A percentile compares a stretch with the other conserved stretches of the same genome.
Evolutionary conservation across 2,888 invertebrate genomes (phyloP).

Genomic region (Amphimallon solstitiale): DNA sequence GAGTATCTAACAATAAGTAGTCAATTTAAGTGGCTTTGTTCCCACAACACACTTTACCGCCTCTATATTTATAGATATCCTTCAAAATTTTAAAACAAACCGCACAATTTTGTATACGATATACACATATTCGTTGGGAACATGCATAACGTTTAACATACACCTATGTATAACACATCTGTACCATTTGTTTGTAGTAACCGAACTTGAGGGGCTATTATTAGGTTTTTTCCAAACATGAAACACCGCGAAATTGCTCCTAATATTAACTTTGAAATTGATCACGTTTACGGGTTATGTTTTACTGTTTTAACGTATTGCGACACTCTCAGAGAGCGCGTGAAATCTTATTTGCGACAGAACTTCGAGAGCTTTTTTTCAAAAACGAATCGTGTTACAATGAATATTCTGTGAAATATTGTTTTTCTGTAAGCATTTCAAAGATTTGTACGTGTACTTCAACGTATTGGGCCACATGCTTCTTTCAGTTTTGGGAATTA

Average conservation of each 20-base stretch:
- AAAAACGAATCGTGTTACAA: not conserved
- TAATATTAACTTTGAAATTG: not conserved
- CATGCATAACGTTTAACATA: not conserved
- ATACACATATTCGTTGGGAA: not conserved
- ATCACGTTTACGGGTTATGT: not conserved
- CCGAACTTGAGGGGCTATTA: conserved; percentile 4
- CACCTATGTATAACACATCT: not conserved
- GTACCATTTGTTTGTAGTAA: conserved; percentile 4
- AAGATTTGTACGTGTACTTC: not conserved
- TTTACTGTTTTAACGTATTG: not conserved
- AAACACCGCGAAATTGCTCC: not conserved
- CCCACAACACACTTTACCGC: not conserved
- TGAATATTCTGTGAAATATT: not conserved
- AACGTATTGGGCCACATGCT: conserved; percentile 1
- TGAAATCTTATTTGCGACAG: not conserved
- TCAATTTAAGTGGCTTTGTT: not conserved
- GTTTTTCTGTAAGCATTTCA: not conserved
- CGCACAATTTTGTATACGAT: conserved; percentile 1
- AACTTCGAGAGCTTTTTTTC: not conserved
- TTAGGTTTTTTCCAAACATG: conserved; percentile 12
- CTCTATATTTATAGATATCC: conserved; percentile 16
- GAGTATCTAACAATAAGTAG: not conserved
- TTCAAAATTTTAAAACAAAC: conserved; percentile 15
- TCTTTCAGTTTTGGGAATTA: conserved; percentile 6
- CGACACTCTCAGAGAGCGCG: not conserved